Evolutionary conservation across 2,888 invertebrate species (phyloP).

Genomic region (Agriopis marginaria): DNA sequence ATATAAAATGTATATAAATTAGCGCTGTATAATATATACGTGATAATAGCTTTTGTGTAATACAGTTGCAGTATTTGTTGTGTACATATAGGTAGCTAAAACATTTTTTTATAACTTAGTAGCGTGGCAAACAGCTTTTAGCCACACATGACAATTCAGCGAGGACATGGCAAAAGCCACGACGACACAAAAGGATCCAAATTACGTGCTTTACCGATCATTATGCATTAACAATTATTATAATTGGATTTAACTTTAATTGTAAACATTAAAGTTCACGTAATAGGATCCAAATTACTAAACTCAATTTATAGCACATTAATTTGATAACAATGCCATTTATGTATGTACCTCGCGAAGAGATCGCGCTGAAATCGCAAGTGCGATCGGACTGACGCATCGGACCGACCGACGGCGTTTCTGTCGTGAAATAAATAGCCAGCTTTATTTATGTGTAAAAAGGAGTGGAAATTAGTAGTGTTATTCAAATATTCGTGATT

Average conservation of each 20-base stretch:
- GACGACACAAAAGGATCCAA: conserved; percentile 31
- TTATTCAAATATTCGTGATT: not conserved
- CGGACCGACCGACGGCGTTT: conserved; percentile 77
- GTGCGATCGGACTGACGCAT: conserved; percentile 79
- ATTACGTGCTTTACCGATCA: conserved; percentile 32
- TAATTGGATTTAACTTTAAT: not conserved
- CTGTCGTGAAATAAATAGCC: conserved; percentile 62
- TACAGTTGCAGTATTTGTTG: conserved; percentile 10
- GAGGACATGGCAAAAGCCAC: conserved; percentile 38
- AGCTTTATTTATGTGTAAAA: conserved; percentile 34
- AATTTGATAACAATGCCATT: conserved; percentile 21
- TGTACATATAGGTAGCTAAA: conserved; percentile 29
- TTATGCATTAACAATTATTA: not conserved
- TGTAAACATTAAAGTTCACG: conserved; percentile 19
- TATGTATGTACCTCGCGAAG: conserved; percentile 65
- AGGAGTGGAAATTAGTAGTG: not conserved
- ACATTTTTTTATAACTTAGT: conserved; percentile 18
- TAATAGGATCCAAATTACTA: conserved; percentile 41
- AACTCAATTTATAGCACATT: conserved; percentile 26
- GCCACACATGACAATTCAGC: conserved; percentile 44
- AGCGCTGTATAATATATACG: conserved; percentile 39
- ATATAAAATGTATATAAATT: conserved; percentile 38
- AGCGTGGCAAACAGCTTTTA: conserved; percentile 44
- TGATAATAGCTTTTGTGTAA: conserved; percentile 32
- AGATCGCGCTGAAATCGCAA: conserved; percentile 58